Percentiles rank a stretch among this genome's conserved stretches.
Conservation (phyloP, 2,888 invertebrate genomes). For the Ectropis crepuscularia region DNA sequence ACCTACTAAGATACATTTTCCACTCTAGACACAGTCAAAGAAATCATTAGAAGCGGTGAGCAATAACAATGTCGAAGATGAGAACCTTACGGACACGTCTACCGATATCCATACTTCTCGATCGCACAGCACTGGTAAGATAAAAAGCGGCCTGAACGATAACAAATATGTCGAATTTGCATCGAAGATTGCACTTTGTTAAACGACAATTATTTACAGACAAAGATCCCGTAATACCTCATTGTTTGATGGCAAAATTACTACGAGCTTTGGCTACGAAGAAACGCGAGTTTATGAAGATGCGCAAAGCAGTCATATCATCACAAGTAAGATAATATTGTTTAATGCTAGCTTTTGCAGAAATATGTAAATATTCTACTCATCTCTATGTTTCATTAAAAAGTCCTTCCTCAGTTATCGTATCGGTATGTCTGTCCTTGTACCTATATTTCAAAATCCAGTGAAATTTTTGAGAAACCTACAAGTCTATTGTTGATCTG, state of each 20-base stretch:
- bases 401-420: too few species aligned
- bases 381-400: too few species aligned
- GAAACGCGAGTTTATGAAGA: conserved; percentile 70
- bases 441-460: too few species aligned
- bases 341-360: not conserved
- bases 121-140: conserved; percentile 2
- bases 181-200: not conserved
- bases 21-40: conserved; percentile 4
- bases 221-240: conserved; percentile 59
- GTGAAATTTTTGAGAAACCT: too few species aligned
- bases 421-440: too few species aligned
- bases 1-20: conserved; percentile 6
- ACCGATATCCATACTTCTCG: not conserved
- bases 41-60: conserved; percentile 1
- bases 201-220: conserved; percentile 47
- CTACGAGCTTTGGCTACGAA: conserved; percentile 62
- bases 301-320: conserved; percentile 60
- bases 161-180: not conserved
- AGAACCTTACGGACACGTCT: not conserved
- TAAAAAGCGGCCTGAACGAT: not conserved
- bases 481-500: too few species aligned
- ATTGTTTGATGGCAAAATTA: conserved; percentile 60
- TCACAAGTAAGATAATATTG: conserved; percentile 59
- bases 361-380: not conserved
- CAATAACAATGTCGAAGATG: not conserved